A percentile compares a stretch with the other conserved stretches of the same genome.
phyloP scores from a whole-genome alignment of 2,888 invertebrate species.

The Scrobipalpa costella region DNA sequence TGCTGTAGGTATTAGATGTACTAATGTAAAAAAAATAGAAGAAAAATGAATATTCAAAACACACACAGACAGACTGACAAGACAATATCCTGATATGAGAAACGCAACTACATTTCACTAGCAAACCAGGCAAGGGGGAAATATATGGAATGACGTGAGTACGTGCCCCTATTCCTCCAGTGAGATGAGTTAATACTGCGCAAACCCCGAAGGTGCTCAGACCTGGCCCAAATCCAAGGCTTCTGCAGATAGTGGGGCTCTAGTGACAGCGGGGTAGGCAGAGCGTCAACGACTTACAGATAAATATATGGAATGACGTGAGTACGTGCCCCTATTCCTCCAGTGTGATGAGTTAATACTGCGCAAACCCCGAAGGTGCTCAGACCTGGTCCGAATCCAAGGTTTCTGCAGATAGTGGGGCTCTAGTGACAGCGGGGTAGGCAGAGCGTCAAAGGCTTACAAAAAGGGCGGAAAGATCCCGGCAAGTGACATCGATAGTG shows the following conservation, averaged over 20 bases:
- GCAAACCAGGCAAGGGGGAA: neutral
- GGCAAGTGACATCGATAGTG: too few species aligned
- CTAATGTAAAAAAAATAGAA: too few species aligned
- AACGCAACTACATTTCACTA: neutral
- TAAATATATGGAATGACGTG: conserved; percentile 3
- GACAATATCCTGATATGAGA: neutral
- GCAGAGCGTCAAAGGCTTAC: neutral
- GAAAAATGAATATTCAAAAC: too few species aligned
- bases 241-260: conserved; percentile 32
- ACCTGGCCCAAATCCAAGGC: conserved; percentile 47
- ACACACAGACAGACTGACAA: too few species aligned
- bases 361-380: conserved; percentile 33
- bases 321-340: conserved; percentile 11
- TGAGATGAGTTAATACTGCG: conserved; percentile 21
- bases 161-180: conserved; percentile 1
- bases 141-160: conserved; percentile 9
- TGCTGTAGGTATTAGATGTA: too few species aligned
- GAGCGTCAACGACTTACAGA: too few species aligned
- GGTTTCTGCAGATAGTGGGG: conserved; percentile 33
- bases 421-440: conserved; percentile 2
- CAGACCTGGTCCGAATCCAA: conserved; percentile 46
- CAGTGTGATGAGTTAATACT: conserved; percentile 17
- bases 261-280: conserved; percentile 4
- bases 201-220: conserved; percentile 34
- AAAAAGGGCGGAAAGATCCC: too few species aligned